Evolutionary conservation across 2,113 vertebrate genomes (phyloP), one percentile per base, ranked within the genome.

Genomic region (Phaethornis superciliosus): DNA sequence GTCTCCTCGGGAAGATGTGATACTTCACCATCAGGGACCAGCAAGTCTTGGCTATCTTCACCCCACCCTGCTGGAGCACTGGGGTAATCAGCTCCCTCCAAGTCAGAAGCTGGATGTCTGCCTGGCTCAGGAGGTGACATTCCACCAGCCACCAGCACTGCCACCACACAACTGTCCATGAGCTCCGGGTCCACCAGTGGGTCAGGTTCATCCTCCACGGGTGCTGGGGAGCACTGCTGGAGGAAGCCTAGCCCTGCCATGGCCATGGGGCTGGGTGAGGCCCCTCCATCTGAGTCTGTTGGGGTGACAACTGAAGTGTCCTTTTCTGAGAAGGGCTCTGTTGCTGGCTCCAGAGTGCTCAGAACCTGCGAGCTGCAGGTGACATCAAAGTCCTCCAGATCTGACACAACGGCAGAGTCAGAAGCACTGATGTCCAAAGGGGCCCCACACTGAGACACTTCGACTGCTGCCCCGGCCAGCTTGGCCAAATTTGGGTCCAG

Each of bases 351-450:
- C 77, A 97, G 33, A 2, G 62, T 35, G 84, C 96, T 95, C 92
- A 94, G 95, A 94, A 97, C 92, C 96, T 98, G 98, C 4, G 97
- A 97, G 92, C 95, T 96, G 79, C 94, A 97, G 49, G 97, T 97
- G 95, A 92, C 92, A 69, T 96, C 97, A 6, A 96, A 96, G 91
- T 96, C 94, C 78, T 96, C 96, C 89, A 96, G 87, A 67, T 97
- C 93, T 1, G 97, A 97, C 85, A 94, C 95, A 1, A 97, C 92
- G 1, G 90, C 94, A 42, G 85, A 96, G 87, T 98, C 98, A 0
- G 96, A 90, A 21, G 93, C 88, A 1, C 86, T 97, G 81, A 94
- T 16, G 62, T 96, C 96, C 67, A 96, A 77, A 77, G 94, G 71
- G 69, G 20, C 82, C 13, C 35, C 33, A 8, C 14, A 77, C 49